Evolutionary conservation across 2,888 invertebrate genomes (phyloP), one percentile per base, ranked within the genome.

Genomic region (Eurytoma adleriae): DNA sequence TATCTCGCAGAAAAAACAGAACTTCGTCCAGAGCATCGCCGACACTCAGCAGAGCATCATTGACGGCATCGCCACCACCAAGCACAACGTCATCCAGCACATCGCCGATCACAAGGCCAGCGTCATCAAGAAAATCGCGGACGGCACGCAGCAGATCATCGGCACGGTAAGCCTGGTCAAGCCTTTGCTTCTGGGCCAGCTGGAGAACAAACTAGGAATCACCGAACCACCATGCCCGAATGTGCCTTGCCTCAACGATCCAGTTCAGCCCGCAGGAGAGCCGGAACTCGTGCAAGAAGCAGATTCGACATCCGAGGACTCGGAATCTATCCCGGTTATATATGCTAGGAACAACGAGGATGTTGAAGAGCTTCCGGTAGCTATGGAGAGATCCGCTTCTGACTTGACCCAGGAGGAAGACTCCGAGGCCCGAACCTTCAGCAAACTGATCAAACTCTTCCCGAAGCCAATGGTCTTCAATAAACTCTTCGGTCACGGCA

Each of bases 121-220:
- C 61, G 64, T 52, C 4, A 54, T 75, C 12, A 59, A 70, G 0
- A 3, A 5, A 0, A 14, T 59, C 2, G 50, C 70, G 0, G 69
- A 69, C 7, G 62, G 52, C 10, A 40, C 66, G 12, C 74, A 74
- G 57, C 69, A 69, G 13, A n/a, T 57, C 20, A 70, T 77, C 56
- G 56, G 70, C 3, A 62, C 64, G 5, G 56, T 48, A 0, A 57
- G 77, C 52, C n/a, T 70, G 2, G 56, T 14, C 12, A 62, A 56
- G n/a, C 62, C 70, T 0, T 2, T 70, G 10, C 0, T 77, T 3
- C 13, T 64, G 14, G 14, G 56, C 3, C 4, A 5, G 2, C 48
- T 68, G 2, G 24, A 50, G 50, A 27, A 57, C n/a, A 67, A 27
- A 2, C 12, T 67, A 0, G 54, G 56, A 40, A 0, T n/a, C 10